A percentile compares a stretch with the other conserved stretches of the same genome.
Evolutionary conservation across 2,797 vertebrate genomes (phyloP).

Genomic region (Gallirallus australis): DNA sequence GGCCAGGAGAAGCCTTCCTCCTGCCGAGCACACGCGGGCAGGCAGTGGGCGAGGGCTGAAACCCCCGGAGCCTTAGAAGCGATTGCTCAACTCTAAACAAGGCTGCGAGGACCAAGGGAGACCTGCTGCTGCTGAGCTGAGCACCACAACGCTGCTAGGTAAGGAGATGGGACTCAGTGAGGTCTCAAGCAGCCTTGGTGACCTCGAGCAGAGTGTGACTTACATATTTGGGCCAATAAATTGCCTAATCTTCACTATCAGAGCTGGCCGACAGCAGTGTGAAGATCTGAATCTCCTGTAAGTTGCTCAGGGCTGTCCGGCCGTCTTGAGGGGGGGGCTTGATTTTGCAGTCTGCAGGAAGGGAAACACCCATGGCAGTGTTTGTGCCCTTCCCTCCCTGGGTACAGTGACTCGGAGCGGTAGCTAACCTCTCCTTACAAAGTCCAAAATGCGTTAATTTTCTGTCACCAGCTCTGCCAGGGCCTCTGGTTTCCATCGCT

Average conservation of each 20-base stretch:
- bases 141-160: neutral
- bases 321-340: neutral
- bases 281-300: neutral
- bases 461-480: neutral
- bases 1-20: neutral
- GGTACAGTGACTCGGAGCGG: neutral
- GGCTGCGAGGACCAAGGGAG: neutral
- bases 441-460: neutral
- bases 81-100: rapidly evolving
- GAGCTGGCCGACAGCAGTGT: neutral
- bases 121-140: neutral
- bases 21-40: rapidly evolving
- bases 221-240: neutral
- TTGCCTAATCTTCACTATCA: neutral
- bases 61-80: rapidly evolving
- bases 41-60: neutral
- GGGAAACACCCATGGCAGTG: neutral
- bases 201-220: neutral
- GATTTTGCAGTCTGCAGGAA: neutral
- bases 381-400: neutral
- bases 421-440: neutral
- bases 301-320: neutral
- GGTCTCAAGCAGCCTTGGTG: neutral
- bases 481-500: neutral
- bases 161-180: neutral